Percentiles rank a stretch among this genome's conserved stretches.
phyloP scores from a whole-genome alignment of 2,797 vertebrate species.

The Dromococcyx pavoninus region DNA sequence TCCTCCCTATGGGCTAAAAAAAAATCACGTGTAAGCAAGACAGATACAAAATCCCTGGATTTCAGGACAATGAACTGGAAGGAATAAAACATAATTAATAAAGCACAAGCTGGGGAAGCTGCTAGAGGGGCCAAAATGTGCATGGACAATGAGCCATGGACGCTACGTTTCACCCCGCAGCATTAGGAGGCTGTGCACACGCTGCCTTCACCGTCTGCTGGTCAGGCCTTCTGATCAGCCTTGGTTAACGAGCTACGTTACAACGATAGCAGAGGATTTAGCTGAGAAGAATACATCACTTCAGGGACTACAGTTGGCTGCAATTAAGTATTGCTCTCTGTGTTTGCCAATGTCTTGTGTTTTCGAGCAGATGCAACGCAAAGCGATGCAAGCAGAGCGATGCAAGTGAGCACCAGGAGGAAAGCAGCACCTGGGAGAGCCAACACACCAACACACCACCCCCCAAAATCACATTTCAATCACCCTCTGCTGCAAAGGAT shows the following conservation, averaged over 20 bases:
- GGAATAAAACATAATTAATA: background rate
- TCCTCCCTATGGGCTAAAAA: background rate
- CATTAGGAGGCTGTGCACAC: rapidly evolving
- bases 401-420: background rate
- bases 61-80: background rate
- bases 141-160: rapidly evolving
- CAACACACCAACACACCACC: background rate
- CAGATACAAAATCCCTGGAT: background rate
- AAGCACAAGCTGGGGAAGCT: background rate
- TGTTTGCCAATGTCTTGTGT: background rate
- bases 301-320: background rate
- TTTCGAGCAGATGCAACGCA: no score
- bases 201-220: background rate
- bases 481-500: background rate
- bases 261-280: background rate
- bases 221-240: background rate
- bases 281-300: background rate
- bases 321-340: background rate
- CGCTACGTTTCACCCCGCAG: rapidly evolving
- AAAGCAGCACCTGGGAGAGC: background rate
- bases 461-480: background rate
- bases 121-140: background rate
- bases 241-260: background rate
- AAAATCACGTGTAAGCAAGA: background rate
- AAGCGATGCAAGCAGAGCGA: background rate